Conservation (phyloP, 2,797 vertebrate genomes). For the Argentina silus region DNA sequence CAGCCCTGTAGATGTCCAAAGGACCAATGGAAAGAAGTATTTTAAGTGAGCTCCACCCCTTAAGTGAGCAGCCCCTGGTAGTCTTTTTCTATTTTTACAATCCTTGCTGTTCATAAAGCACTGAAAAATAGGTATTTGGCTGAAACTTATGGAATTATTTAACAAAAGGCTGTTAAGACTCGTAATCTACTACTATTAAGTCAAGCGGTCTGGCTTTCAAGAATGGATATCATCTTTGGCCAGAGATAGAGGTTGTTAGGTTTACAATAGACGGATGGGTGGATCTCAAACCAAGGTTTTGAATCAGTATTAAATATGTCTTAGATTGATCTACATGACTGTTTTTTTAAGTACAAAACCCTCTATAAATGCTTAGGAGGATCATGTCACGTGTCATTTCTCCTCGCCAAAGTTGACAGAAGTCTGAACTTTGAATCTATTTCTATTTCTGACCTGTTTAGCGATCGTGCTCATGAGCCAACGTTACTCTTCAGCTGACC, state of each 20-base stretch:
- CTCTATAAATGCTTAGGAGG: not conserved
- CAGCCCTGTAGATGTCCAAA: slow-evolving; percentile 7
- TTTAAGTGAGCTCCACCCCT: slow-evolving; percentile 26
- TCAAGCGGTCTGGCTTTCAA: slow-evolving; percentile 36
- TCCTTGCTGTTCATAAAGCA: slow-evolving; percentile 83
- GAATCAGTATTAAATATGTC: not conserved
- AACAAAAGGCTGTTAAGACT: slow-evolving; percentile 49
- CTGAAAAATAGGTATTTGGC: slow-evolving; percentile 80
- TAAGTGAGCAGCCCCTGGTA: slow-evolving; percentile 46
- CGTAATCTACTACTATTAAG: slow-evolving; percentile 42
- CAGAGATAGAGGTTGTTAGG: slow-evolving; percentile 32
- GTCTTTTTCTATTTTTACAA: slow-evolving; percentile 74
- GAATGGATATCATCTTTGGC: slow-evolving; percentile 34
- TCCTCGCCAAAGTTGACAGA: slow-evolving; percentile 32
- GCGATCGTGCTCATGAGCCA: slow-evolving; percentile 46
- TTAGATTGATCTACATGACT: too few species aligned
- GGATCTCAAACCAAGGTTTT: slow-evolving; percentile 19
- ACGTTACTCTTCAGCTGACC: slow-evolving; percentile 37
- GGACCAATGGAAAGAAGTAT: slow-evolving; percentile 2
- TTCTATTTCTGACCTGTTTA: slow-evolving; percentile 49
- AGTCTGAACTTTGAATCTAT: slow-evolving; percentile 44
- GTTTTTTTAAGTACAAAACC: not conserved
- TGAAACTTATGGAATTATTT: slow-evolving; percentile 64
- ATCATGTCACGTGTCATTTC: slow-evolving; percentile 40
- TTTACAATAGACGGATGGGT: not conserved